These are phyloP conservation scores for Patella ulyssiponensis DNA, from an alignment of 2,888 invertebrate genomes.

Conservation along the genomic window DNA sequence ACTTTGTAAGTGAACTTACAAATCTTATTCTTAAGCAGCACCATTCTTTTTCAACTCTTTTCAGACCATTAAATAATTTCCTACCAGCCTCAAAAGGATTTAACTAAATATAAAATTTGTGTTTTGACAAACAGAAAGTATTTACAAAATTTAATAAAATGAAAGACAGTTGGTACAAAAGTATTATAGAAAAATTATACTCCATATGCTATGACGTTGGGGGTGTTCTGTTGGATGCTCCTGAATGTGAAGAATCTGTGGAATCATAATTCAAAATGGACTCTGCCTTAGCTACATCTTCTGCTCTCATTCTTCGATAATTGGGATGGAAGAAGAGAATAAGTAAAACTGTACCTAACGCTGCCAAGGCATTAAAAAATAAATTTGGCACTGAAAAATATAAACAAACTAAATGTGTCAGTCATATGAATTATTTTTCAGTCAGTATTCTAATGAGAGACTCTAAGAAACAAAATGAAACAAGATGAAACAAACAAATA, in stretches of 20 bases:
- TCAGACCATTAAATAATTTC: too few relatives aligned
- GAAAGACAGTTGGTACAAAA: too few relatives aligned
- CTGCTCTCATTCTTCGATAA: conserved; percentile 64
- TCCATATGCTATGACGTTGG: too few relatives aligned
- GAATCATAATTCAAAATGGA: conserved; percentile 48
- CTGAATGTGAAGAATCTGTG: conserved; percentile 29
- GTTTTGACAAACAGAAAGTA: too few relatives aligned
- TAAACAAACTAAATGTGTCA: background rate
- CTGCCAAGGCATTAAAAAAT: conserved; percentile 52
- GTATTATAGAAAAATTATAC: too few relatives aligned
- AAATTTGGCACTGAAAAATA: conserved; percentile 61
- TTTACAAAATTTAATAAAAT: too few relatives aligned
- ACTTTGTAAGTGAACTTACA: too few relatives aligned
- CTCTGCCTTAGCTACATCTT: conserved; percentile 59
- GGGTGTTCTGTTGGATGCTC: background rate
- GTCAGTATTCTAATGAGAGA: background rate
- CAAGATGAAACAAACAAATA: background rate
- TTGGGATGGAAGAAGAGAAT: conserved; percentile 60
- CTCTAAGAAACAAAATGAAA: background rate
- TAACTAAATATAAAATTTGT: too few relatives aligned
- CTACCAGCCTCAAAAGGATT: too few relatives aligned
- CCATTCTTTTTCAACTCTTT: too few relatives aligned
- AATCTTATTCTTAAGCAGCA: too few relatives aligned
- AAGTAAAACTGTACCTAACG: conserved; percentile 53
- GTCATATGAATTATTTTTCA: background rate